Percentiles rank a stretch among this genome's conserved stretches.
Conservation (phyloP, 2,797 vertebrate species). For the Etheostoma perlongum region DNA sequence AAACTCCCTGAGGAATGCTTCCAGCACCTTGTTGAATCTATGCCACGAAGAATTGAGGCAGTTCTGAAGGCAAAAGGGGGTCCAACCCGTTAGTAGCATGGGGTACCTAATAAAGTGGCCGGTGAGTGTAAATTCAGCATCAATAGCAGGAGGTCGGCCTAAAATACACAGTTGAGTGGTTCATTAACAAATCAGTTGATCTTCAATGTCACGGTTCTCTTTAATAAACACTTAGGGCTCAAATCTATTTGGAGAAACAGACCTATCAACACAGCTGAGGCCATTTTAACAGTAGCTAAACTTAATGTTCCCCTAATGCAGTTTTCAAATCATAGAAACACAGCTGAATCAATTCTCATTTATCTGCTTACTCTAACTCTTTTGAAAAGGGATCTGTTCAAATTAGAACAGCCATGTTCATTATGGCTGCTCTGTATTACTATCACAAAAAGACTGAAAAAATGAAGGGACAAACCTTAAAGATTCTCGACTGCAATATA, state of each 20-base stretch:
- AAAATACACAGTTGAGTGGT: constrained; percentile 43
- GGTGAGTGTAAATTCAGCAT: constrained; percentile 25
- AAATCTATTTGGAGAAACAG: constrained; percentile 59
- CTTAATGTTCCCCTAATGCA: constrained; percentile 32
- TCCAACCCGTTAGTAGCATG: too few species aligned
- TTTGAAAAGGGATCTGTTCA: neutral
- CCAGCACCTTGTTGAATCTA: too few species aligned
- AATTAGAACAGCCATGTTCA: neutral
- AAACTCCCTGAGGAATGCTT: too few species aligned
- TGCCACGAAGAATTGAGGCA: too few species aligned
- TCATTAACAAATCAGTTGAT: constrained; percentile 63
- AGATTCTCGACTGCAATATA: neutral
- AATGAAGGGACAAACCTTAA: neutral
- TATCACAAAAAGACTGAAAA: neutral
- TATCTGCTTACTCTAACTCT: neutral
- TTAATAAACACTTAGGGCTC: constrained; percentile 29
- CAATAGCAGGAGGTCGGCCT: constrained; percentile 22
- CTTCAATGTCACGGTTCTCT: constrained; percentile 31
- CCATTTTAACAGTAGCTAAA: constrained; percentile 35
- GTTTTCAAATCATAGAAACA: constrained; percentile 31
- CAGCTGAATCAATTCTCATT: neutral
- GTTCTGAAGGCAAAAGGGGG: too few species aligned
- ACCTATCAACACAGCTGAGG: constrained; percentile 35
- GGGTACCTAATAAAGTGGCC: too few species aligned
- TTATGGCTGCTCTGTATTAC: neutral